Base-by-base conservation (phyloP, 2,113 vertebrate species). In the Phylloscopus trochilus region DNA sequence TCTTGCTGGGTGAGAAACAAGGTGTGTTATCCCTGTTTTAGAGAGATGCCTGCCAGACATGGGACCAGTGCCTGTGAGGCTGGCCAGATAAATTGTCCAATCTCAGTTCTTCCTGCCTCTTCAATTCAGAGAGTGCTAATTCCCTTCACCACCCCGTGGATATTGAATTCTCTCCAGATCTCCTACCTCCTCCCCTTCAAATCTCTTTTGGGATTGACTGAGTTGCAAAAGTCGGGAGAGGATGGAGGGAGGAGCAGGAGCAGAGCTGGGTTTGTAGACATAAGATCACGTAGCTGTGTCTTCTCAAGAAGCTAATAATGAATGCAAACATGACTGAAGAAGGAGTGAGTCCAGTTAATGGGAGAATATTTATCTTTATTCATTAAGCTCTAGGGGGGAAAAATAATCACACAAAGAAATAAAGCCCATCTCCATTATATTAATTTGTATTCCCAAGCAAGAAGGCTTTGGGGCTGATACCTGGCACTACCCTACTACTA, bases 1-100 rank as follows among this genome's bases (percentile, higher is more conserved):
- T 49, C 85, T 58, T 76, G 41, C 90, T 85, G 75, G 41, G 85
- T 69, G 85, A 91, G 78, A 83, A 85, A 56, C 22, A 52, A 56
- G 2, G 17, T 52, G 59, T 67, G 43, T 55, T 72, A 39, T 21
- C 35, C 41, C 49, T 49, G 2, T 58, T 85, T 66, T 28, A 87
- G 69, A 70, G 39, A 28, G 17, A 8, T 12, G 27, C 3, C 8
- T 68, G 81, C 30, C 69, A 82, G 33, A 27, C 9, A 1, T 8
- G 46, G 60, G 51, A 69, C 31, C 37, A 44, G 13, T n/a, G 84
- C 77, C 69, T 67, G 53, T 2, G 0, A 60, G 41, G 31, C 31
- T 82, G 74, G 77, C 74, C 41, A 76, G 16, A 82, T 47, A 82
- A 85, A 96, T 53, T 66, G 49, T 10, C 13, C 44, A 14, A n/a